phyloP scores from a whole-genome alignment of 2,797 vertebrate genomes.

The Molothrus aeneus region DNA sequence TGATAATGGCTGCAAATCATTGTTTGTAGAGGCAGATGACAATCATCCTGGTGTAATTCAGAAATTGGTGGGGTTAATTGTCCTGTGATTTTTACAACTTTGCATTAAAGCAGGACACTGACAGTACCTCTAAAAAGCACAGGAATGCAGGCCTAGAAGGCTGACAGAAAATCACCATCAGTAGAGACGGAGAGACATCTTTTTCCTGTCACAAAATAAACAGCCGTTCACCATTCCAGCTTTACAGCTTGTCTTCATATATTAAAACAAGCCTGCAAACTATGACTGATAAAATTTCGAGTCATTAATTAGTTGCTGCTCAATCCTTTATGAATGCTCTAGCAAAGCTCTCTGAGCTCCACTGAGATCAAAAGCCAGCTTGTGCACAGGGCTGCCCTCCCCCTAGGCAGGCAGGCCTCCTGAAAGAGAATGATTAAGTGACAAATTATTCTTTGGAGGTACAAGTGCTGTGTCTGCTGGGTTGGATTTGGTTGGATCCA shows the following conservation, averaged over 20 bases:
- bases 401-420: background rate
- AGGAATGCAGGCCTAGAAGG: background rate
- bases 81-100: background rate
- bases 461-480: background rate
- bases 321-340: background rate
- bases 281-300: background rate
- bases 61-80: background rate
- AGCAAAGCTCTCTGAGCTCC: background rate
- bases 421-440: background rate
- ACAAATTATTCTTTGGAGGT: background rate
- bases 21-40: background rate
- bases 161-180: background rate
- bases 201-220: background rate
- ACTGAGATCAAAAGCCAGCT: background rate
- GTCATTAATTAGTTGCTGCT: constrained; percentile 15
- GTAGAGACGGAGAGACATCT: background rate
- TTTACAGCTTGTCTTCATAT: background rate
- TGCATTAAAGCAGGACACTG: background rate
- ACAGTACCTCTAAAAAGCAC: background rate
- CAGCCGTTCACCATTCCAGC: background rate
- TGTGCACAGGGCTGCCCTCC: background rate
- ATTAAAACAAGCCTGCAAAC: background rate
- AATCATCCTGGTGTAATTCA: background rate
- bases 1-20: background rate
- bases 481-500: background rate